phyloP scores from a whole-genome alignment of 1,140 invertebrate genomes.

The Drosophila tani region DNA sequence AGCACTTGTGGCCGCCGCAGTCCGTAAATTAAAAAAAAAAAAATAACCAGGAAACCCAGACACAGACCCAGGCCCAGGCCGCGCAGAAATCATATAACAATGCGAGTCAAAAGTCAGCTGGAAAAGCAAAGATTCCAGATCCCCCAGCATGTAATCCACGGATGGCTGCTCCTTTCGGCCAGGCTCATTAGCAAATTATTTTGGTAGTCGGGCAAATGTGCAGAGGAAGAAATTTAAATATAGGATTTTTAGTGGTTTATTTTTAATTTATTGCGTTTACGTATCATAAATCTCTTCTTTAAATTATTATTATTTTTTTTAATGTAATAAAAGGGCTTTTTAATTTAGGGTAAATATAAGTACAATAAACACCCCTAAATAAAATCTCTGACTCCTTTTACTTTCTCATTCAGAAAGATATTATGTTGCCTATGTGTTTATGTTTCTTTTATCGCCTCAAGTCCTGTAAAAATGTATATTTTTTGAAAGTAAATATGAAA shows the following conservation, averaged over 20 bases:
- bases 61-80: constrained; percentile 28
- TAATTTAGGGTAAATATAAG: not conserved
- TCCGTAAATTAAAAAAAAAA: constrained; percentile 58
- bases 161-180: constrained; percentile 61
- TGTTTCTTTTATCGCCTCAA: not conserved
- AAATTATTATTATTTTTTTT: too few relatives aligned
- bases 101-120: constrained; percentile 71
- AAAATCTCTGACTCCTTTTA: not conserved
- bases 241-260: not conserved
- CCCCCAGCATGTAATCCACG: constrained; percentile 52
- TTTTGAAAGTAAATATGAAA: constrained; percentile 3
- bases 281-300: not conserved
- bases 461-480: too few relatives aligned
- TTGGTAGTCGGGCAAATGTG: constrained; percentile 21
- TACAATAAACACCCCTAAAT: not conserved
- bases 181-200: constrained; percentile 77
- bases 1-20: constrained; percentile 57
- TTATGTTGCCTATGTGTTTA: not conserved
- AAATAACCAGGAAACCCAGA: constrained; percentile 65
- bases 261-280: not conserved
- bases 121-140: constrained; percentile 47
- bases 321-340: not conserved
- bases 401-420: not conserved
- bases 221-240: constrained; percentile 25
- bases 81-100: constrained; percentile 71